Percentiles rank a stretch among this genome's conserved stretches.
Evolutionary conservation across 2,888 invertebrate genomes (phyloP).

Genomic region (Acleris literana): DNA sequence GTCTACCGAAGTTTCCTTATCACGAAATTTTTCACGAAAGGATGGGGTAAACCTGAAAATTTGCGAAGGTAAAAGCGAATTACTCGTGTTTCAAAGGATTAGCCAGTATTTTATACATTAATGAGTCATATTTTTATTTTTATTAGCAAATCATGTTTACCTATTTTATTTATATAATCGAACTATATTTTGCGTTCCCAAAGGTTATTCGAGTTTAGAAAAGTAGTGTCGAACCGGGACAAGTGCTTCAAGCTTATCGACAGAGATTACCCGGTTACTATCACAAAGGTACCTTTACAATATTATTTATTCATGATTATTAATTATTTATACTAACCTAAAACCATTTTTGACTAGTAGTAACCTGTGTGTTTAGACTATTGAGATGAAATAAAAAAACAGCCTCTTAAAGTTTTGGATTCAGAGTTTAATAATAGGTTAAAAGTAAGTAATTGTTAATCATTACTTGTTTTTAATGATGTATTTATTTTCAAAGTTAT

Average conservation of each 20-base stretch:
- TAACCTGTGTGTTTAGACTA: no score
- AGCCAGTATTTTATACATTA: neutral
- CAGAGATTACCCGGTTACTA: constrained; percentile 91
- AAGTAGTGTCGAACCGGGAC: constrained; percentile 92
- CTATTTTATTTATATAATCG: constrained; percentile 38
- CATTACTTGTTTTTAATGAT: no score
- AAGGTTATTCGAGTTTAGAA: constrained; percentile 95
- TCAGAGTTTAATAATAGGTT: no score
- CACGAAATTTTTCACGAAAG: constrained; percentile 96
- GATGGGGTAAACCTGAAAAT: constrained; percentile 97
- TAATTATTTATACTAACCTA: constrained; percentile 24
- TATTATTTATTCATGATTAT: constrained; percentile 14
- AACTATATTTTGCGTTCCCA: constrained; percentile 22
- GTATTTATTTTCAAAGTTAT: no score
- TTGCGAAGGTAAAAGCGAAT: constrained; percentile 87
- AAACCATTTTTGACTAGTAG: neutral
- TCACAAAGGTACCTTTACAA: constrained; percentile 87
- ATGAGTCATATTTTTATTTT: constrained; percentile 12
- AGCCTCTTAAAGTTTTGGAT: no score
- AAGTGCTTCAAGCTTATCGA: constrained; percentile 92
- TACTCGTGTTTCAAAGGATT: neutral
- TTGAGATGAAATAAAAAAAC: no score
- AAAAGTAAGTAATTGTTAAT: no score
- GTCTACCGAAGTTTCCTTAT: constrained; percentile 93
- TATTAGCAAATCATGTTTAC: constrained; percentile 30